A percentile compares a stretch with the other conserved stretches of the same genome.
Conservation (phyloP, 2,888 invertebrate species). For the Rhyacophila evoluta region DNA sequence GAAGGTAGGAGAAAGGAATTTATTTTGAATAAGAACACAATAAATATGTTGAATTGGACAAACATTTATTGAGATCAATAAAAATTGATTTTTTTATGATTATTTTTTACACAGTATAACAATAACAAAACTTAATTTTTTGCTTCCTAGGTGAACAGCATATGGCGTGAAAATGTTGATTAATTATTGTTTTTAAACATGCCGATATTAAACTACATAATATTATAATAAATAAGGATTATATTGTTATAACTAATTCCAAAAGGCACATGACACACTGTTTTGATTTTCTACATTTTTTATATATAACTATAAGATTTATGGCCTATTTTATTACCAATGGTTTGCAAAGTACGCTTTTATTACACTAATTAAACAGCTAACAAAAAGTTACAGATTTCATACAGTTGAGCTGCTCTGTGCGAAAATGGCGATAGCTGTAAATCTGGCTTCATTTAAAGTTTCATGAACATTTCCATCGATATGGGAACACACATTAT, state of each 20-base stretch:
- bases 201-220: background rate
- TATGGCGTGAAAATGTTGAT: slow-evolving; percentile 12
- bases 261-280: slow-evolving; percentile 24
- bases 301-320: background rate
- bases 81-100: slow-evolving; percentile 16
- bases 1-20: background rate
- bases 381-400: background rate
- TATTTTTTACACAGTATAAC: background rate
- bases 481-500: too few relatives aligned
- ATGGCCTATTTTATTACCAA: background rate
- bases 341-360: background rate
- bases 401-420: too few relatives aligned
- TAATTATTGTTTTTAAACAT: slow-evolving; percentile 14
- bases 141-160: slow-evolving; percentile 17
- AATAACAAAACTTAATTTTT: slow-evolving; percentile 17
- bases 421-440: background rate
- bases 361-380: too few relatives aligned
- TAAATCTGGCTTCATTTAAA: too few relatives aligned
- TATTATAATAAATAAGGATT: slow-evolving; percentile 12
- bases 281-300: slow-evolving; percentile 24
- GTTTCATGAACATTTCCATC: too few relatives aligned
- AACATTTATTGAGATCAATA: slow-evolving; percentile 22
- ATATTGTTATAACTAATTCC: slow-evolving; percentile 11
- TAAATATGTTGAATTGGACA: background rate
- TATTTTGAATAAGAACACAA: background rate